Evolutionary conservation across 2,888 invertebrate genomes (phyloP), one percentile per base, ranked within the genome.

Genomic region (Cremastinae sp.): DNA sequence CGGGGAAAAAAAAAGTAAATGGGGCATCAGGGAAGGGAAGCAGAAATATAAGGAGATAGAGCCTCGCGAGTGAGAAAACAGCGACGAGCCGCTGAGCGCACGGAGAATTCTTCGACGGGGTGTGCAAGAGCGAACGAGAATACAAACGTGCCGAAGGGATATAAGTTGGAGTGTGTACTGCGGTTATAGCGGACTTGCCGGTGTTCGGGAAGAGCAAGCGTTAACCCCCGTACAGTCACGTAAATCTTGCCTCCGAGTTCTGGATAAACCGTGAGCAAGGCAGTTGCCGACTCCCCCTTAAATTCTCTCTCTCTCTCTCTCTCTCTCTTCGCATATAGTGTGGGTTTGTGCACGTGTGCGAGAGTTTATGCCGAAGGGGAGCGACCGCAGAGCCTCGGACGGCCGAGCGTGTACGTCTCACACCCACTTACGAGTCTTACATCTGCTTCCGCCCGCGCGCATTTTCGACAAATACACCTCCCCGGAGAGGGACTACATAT

Each of bases 231-330:
- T 45, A 56, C 12, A 75, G 71, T 71, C 75, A 71, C 75, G 75
- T 75, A 75, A 75, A 75, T 75, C 71, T 71, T 75, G 43, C 54
- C 49, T 59, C 66, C 71, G 18, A 66, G 51, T n/a, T 54, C 38
- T 61, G 61, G 14, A 61, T 22, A 8, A 28, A 41, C 58, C 36
- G 4, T 45, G 53, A 70, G 53, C 54, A 49, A 34, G 16, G 49
- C 69, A 53, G 43, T 5, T 20, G 41, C 2, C n/a, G 14, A 4
- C 1, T 16, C 36, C 56, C 16, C 28, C 2, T 16, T 9, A n/a
- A 14, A 14, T 9, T 54, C 28, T 54, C n/a, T 22, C n/a, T 5
- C 9, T 53, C 9, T 56, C 16, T 20, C 58, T 18, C 16, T 58
- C n/a, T 18, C 16, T 38, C 38, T 58, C 58, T 38, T 36, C 41